A percentile compares a stretch with the other conserved stretches of the same genome.
These are phyloP conservation scores for Amphiprion clarkii DNA, from an alignment of 2,797 vertebrate genomes.

Conservation along the genomic window DNA sequence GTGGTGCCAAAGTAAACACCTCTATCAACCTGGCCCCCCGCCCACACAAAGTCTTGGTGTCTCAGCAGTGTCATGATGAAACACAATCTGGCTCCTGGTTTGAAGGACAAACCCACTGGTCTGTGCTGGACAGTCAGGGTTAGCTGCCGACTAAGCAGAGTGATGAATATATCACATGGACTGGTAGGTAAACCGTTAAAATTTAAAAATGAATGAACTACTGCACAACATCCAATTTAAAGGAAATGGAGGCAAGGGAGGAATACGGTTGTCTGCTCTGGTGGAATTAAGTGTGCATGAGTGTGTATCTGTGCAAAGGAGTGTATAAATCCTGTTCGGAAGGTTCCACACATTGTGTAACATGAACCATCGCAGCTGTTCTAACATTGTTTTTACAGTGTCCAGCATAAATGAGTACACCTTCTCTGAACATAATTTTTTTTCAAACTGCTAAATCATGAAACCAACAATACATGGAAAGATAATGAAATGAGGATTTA, in stretches of 20 bases:
- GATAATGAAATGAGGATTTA: too few species aligned
- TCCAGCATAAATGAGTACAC: too few species aligned
- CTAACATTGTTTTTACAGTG: conserved; percentile 1
- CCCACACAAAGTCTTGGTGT: conserved; percentile 48
- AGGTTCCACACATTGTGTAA: conserved; percentile 25
- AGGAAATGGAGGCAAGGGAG: conserved; percentile 40
- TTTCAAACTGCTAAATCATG: too few species aligned
- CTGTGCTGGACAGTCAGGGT: conserved; percentile 48
- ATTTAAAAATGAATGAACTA: conserved; percentile 71
- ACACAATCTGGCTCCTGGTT: conserved; percentile 63
- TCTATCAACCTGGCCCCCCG: not conserved
- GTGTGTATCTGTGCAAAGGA: conserved; percentile 46
- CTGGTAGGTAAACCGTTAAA: conserved; percentile 53
- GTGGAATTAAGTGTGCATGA: conserved; percentile 45
- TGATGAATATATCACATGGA: conserved; percentile 71
- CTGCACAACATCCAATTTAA: conserved; percentile 41
- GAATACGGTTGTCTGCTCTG: conserved; percentile 35
- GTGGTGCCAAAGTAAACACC: conserved; percentile 34
- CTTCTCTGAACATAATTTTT: too few species aligned
- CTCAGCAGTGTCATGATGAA: conserved; percentile 72
- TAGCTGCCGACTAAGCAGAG: conserved; percentile 44
- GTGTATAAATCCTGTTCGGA: conserved; percentile 25
- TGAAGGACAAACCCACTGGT: conserved; percentile 64
- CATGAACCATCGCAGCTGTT: conserved; percentile 37
- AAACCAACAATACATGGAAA: too few species aligned